Evolutionary conservation across 2,888 invertebrate species (phyloP).

Genomic region (Caenorhabditis auriculariae): DNA sequence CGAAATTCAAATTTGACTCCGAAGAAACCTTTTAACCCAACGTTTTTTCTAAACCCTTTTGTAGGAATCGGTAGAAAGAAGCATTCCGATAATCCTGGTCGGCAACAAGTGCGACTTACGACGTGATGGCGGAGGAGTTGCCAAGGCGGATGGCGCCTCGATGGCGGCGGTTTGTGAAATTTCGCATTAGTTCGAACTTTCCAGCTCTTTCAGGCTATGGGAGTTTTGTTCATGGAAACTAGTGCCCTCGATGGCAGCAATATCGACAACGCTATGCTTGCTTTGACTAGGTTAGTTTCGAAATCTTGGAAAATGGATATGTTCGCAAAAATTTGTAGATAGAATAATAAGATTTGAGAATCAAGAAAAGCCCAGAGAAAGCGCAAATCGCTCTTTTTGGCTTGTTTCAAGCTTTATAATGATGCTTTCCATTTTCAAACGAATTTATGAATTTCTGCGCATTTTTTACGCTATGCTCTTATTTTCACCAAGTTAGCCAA

Average conservation of each 20-base stretch:
- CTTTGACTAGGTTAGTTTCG: constrained; percentile 51
- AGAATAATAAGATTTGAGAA: no score
- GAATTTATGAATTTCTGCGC: no score
- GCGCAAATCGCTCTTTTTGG: no score
- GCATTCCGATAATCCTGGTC: constrained; percentile 70
- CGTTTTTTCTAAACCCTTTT: neutral
- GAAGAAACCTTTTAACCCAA: no score
- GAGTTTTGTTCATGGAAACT: constrained; percentile 53
- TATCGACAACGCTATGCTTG: constrained; percentile 48
- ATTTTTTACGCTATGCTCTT: no score
- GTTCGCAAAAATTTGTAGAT: no score
- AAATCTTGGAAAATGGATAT: no score
- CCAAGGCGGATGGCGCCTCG: constrained; percentile 36
- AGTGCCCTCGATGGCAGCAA: constrained; percentile 58
- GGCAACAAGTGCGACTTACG: constrained; percentile 71
- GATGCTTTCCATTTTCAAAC: no score
- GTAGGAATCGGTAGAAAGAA: constrained; percentile 69
- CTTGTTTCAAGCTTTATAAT: no score
- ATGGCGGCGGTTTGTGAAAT: constrained; percentile 42
- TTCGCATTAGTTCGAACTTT: constrained; percentile 41
- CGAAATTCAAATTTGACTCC: no score
- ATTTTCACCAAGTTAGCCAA: no score
- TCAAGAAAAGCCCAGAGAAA: no score
- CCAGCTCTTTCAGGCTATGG: constrained; percentile 37
- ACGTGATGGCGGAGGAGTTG: constrained; percentile 58